These are phyloP conservation scores for Thecophora atra DNA, from an alignment of 2,888 invertebrate genomes.

Conservation along the genomic window DNA sequence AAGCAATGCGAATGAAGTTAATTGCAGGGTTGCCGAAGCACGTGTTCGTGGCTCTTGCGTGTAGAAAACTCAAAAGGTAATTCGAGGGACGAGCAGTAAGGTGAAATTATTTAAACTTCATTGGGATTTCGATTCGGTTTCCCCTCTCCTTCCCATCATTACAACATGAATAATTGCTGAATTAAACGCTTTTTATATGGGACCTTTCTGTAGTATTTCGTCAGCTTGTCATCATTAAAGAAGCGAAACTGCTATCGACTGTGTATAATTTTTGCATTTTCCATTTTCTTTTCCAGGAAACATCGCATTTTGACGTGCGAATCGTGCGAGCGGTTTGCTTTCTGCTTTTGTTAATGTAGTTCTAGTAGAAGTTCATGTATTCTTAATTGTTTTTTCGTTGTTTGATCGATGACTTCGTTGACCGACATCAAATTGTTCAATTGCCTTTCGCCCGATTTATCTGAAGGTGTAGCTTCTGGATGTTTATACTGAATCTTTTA, in stretches of 20 bases:
- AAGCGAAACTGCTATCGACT: background rate
- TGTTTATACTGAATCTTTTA: no score
- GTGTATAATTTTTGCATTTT: slow-evolving; percentile 4
- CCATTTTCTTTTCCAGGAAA: slow-evolving; percentile 29
- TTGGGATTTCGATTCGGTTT: no score
- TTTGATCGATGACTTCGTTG: slow-evolving; percentile 40
- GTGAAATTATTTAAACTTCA: no score
- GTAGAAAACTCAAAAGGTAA: slow-evolving; percentile 11
- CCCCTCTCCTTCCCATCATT: no score
- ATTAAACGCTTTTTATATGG: no score
- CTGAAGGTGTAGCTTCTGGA: background rate
- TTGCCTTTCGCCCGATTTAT: background rate
- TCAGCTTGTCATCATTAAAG: background rate
- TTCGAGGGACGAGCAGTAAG: slow-evolving; percentile 8
- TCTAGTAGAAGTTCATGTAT: background rate
- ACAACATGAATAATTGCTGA: no score
- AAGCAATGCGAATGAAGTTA: slow-evolving; percentile 46
- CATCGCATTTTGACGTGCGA: slow-evolving; percentile 32
- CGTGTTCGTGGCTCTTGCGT: slow-evolving; percentile 34
- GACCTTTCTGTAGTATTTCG: slow-evolving; percentile 3
- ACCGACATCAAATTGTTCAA: slow-evolving; percentile 36
- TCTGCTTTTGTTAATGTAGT: background rate
- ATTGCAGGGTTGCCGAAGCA: slow-evolving; percentile 5
- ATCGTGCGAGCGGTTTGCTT: slow-evolving; percentile 4
- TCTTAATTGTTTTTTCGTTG: slow-evolving; percentile 22